phyloP scores from a whole-genome alignment of 2,797 vertebrate species.

The Phaenicophaeus curvirostris region DNA sequence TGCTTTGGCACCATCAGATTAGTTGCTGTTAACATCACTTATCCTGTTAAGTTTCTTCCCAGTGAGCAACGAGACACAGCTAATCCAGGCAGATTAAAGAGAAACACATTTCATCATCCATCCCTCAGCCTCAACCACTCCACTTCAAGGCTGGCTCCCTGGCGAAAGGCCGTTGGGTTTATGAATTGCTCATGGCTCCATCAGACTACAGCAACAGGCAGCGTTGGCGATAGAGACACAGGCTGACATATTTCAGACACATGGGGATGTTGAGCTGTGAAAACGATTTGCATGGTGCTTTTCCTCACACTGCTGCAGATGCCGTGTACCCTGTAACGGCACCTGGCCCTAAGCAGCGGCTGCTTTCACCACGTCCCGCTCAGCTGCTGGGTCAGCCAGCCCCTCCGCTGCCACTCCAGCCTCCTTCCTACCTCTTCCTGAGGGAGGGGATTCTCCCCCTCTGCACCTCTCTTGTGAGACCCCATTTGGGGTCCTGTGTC shows the following conservation, averaged over 20 bases:
- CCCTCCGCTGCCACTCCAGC: neutral
- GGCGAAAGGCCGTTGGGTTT: neutral
- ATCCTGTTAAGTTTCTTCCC: constrained; percentile 30
- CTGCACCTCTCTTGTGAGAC: too few species aligned
- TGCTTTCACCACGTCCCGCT: neutral
- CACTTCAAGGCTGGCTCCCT: neutral
- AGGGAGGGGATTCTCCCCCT: too few species aligned
- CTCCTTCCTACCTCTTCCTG: neutral
- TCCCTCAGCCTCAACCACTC: neutral
- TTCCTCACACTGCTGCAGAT: neutral
- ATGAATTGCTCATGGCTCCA: neutral
- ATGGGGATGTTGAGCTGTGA: neutral
- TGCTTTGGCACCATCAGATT: constrained; percentile 62
- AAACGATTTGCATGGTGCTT: neutral
- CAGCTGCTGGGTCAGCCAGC: neutral
- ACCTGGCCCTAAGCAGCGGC: neutral
- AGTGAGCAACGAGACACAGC: constrained; percentile 38
- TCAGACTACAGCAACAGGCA: neutral
- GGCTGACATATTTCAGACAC: neutral
- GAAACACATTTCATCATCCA: constrained; percentile 20
- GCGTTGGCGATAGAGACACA: neutral
- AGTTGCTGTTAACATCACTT: constrained; percentile 48
- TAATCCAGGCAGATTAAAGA: constrained; percentile 63
- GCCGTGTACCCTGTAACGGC: neutral
- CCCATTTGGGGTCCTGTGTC: too few species aligned